Evolutionary conservation across 2,113 vertebrate species (phyloP).

Genomic region (Halichoeres trimaculatus): DNA sequence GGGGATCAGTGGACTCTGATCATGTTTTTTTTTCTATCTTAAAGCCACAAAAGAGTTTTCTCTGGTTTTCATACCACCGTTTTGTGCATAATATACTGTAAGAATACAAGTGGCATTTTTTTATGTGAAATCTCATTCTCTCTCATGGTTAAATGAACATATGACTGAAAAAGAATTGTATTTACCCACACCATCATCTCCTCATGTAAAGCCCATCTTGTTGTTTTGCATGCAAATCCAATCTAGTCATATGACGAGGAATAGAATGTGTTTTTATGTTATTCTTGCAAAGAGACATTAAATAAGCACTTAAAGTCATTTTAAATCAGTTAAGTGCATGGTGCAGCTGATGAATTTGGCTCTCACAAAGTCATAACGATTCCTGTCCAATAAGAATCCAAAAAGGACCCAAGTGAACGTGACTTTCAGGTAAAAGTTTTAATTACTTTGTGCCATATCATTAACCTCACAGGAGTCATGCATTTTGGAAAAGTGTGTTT

Average conservation of each 20-base stretch:
- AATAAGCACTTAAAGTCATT: conserved; percentile 73
- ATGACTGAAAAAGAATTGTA: conserved; percentile 73
- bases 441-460: conserved; percentile 79
- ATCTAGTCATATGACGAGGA: conserved; percentile 68
- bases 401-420: conserved; percentile 35
- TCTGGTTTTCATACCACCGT: conserved; percentile 67
- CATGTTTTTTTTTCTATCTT: conserved; percentile 63
- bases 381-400: conserved; percentile 48
- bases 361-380: conserved; percentile 57
- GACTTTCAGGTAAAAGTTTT: conserved; percentile 54
- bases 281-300: conserved; percentile 69
- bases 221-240: conserved; percentile 81
- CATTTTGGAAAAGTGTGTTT: conserved; percentile 58
- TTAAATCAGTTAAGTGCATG: conserved; percentile 70
- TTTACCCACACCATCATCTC: conserved; percentile 70
- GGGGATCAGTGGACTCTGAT: conserved; percentile 67
- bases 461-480: conserved; percentile 67
- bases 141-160: conserved; percentile 65
- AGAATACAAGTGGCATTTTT: conserved; percentile 72
- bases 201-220: conserved; percentile 73
- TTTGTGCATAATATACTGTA: conserved; percentile 77
- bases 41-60: conserved; percentile 63
- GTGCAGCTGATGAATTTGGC: conserved; percentile 67
- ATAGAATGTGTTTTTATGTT: conserved; percentile 73
- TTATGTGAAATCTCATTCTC: conserved; percentile 64